Base-by-base conservation (phyloP, 2,888 invertebrate species). In the Amiota mariae region DNA sequence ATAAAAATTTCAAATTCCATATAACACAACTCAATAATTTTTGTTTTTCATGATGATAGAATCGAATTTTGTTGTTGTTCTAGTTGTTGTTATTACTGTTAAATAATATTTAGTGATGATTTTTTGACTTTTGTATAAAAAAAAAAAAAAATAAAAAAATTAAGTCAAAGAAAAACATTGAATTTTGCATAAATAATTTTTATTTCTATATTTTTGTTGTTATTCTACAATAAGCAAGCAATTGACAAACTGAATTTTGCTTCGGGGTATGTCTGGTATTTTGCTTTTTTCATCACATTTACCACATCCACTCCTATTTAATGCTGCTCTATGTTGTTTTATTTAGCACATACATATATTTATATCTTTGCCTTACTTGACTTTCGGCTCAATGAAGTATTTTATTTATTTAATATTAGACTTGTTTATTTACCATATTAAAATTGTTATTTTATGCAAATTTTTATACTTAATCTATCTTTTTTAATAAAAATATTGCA, bases 61-160 rank as follows among this genome's bases (percentile, higher is more conserved):
- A 36, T 36, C 36, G 36, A 36, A 36, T 36, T 6, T 4, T 12
- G 18, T 61, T 12, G 18, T 61, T 24, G 61, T 4, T 12, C 9
- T 61, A 2, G 18, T 61, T 24, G 61, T 61, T n/a, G 11, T 18
- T 63, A 12, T 63, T 63, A 36, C 6, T 24, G 2, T 13, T 36
- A 36, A 36, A 63, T 63, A 63, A 63, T 36, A 9, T 36, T 63
- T 24, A 36, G 36, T 36, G 67, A 68, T 54, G 24, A 24, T 68
- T 68, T 68, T 68, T 24, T 68, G 67, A 68, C 67, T 68, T 51
- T 51, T 51, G 10, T 51, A 24, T n/a, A 13, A 36, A 46, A n/a
- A 59, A 18, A 13, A 59, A 59, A 63, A 63, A 46, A 63, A 54
- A 4, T 8, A 1, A 54, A 8, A 54, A 54, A 54, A 54, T n/a